These are phyloP conservation scores for Dendroctonus ponderosae DNA, from an alignment of 1,140 invertebrate species.

Conservation along the genomic window DNA sequence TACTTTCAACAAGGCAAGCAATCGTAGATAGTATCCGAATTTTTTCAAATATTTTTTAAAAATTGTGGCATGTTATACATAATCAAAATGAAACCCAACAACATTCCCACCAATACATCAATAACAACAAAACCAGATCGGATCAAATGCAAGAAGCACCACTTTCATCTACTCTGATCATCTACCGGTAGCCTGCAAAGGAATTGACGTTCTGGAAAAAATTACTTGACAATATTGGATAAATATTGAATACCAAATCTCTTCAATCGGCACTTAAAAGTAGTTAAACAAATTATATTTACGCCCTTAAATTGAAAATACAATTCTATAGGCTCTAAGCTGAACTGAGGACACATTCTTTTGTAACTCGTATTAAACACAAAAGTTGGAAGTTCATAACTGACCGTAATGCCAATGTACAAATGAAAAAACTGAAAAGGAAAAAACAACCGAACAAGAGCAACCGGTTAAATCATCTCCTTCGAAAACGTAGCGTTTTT, in stretches of 20 bases:
- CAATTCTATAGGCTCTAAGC: constrained; percentile 4
- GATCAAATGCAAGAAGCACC: background rate
- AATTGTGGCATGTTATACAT: constrained; percentile 10
- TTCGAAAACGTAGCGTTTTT: no score
- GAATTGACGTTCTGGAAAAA: constrained; percentile 4
- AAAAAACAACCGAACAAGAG: no score
- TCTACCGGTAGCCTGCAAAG: constrained; percentile 1
- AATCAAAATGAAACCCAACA: background rate
- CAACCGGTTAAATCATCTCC: no score
- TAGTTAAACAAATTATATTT: constrained; percentile 3
- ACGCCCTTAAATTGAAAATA: constrained; percentile 4
- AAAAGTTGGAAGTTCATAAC: background rate
- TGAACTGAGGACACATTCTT: background rate
- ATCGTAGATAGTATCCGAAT: constrained; percentile 8
- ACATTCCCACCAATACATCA: background rate
- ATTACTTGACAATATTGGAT: background rate
- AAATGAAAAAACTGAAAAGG: no score
- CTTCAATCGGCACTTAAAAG: background rate
- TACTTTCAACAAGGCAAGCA: constrained; percentile 26
- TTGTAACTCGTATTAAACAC: background rate
- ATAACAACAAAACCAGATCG: background rate
- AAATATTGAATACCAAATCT: no score
- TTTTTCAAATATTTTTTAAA: constrained; percentile 8
- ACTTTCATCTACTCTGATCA: background rate
- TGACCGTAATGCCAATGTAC: no score